These are phyloP conservation scores for Neogobius melanostomus DNA, from an alignment of 2,113 vertebrate genomes.

Conservation along the genomic window DNA sequence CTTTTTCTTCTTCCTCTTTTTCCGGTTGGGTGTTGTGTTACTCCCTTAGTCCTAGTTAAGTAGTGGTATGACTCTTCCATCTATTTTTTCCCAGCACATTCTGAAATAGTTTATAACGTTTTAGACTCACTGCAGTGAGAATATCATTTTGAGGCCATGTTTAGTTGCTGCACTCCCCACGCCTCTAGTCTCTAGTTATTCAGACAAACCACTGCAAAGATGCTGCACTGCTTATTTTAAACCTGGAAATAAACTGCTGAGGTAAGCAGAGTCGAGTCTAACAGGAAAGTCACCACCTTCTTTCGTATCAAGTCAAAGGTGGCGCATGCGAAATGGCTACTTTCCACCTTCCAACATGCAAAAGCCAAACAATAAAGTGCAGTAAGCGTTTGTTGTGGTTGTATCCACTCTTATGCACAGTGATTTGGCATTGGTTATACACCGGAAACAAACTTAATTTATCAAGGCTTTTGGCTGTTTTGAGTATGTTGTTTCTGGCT, in stretches of 20 bases:
- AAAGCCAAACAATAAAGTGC: not conserved
- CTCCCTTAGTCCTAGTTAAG: too few species aligned
- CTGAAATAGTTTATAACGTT: not conserved
- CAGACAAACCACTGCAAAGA: constrained; percentile 40
- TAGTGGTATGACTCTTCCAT: too few species aligned
- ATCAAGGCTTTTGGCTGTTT: too few species aligned
- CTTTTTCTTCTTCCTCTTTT: too few species aligned
- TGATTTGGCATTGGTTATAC: too few species aligned
- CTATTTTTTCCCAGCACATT: not conserved
- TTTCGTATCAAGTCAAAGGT: not conserved
- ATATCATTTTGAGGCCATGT: not conserved
- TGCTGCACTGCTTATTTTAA: constrained; percentile 39
- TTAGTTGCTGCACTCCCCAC: constrained; percentile 2
- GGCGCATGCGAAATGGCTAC: not conserved
- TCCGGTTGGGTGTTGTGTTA: too few species aligned
- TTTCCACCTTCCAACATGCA: not conserved
- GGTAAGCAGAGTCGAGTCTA: constrained; percentile 28
- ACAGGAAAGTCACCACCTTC: constrained; percentile 11
- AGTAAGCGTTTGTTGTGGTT: not conserved
- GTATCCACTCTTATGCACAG: too few species aligned
- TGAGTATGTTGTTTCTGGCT: too few species aligned
- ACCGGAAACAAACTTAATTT: too few species aligned
- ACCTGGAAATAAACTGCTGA: constrained; percentile 39
- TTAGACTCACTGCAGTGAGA: not conserved
- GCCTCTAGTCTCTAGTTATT: constrained; percentile 1